Evolutionary conservation across 2,113 vertebrate species (phyloP).

Genomic region (Tragelaphus buxtoni): DNA sequence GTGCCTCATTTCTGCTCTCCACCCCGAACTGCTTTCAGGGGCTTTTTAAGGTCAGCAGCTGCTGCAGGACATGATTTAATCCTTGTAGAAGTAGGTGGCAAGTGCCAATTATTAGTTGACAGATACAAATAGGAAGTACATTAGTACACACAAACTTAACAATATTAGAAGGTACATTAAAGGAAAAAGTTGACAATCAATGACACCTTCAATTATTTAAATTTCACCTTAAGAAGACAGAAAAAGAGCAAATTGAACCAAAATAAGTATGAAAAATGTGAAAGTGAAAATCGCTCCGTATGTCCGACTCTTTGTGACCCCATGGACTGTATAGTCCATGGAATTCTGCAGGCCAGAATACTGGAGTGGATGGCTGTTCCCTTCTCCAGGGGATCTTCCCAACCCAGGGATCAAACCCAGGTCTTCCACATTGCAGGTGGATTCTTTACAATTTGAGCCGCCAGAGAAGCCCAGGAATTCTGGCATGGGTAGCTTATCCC

Average conservation of each 20-base stretch:
- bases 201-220: background rate
- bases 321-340: background rate
- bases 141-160: background rate
- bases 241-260: background rate
- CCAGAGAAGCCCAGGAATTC: background rate
- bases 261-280: background rate
- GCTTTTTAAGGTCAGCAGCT: background rate
- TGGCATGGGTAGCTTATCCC: background rate
- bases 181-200: background rate
- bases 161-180: background rate
- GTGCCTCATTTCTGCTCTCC: background rate
- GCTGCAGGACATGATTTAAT: background rate
- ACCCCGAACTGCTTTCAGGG: background rate
- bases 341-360: background rate
- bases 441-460: background rate
- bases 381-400: background rate
- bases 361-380: background rate
- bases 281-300: background rate
- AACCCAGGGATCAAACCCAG: background rate
- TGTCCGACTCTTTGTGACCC: background rate
- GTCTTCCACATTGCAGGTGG: background rate
- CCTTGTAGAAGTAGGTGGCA: background rate
- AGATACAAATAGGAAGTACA: background rate
- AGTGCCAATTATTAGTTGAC: background rate
- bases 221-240: background rate